Conservation (phyloP, 2,113 vertebrate genomes). For the Brachionichthys hirsutus region DNA sequence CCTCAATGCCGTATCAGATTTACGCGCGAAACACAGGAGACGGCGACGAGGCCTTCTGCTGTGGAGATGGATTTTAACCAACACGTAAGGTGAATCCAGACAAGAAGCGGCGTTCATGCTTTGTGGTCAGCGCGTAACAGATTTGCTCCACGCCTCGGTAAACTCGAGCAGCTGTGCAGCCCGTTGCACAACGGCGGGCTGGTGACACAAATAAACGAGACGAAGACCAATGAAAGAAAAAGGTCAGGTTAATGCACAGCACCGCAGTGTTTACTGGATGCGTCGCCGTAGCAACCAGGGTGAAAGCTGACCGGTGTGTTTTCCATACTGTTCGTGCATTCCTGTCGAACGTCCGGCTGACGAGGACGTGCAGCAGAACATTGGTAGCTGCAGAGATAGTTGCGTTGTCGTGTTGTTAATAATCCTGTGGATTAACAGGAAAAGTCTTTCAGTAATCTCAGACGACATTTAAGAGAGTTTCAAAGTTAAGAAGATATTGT, state of each 20-base stretch:
- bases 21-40: too few species aligned
- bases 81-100: not conserved
- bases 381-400: too few species aligned
- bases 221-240: slow-evolving; percentile 4
- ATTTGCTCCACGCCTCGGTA: slow-evolving; percentile 23
- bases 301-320: too few species aligned
- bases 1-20: slow-evolving; percentile 2
- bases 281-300: slow-evolving; percentile 6
- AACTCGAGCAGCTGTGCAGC: slow-evolving; percentile 7
- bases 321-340: too few species aligned
- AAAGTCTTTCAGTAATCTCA: too few species aligned
- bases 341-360: too few species aligned
- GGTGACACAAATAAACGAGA: slow-evolving; percentile 38
- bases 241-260: slow-evolving; percentile 3
- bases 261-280: slow-evolving; percentile 21
- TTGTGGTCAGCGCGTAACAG: slow-evolving; percentile 9
- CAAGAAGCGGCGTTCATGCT: slow-evolving; percentile 7
- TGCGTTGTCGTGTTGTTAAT: too few species aligned
- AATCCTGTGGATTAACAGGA: too few species aligned
- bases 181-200: slow-evolving; percentile 33
- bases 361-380: too few species aligned
- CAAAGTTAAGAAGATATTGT: too few species aligned
- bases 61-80: slow-evolving; percentile 26
- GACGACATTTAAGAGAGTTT: too few species aligned
- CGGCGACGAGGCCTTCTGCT: not conserved